These are phyloP conservation scores for Polylopha cassiicola DNA, from an alignment of 2,888 invertebrate genomes.

Conservation along the genomic window DNA sequence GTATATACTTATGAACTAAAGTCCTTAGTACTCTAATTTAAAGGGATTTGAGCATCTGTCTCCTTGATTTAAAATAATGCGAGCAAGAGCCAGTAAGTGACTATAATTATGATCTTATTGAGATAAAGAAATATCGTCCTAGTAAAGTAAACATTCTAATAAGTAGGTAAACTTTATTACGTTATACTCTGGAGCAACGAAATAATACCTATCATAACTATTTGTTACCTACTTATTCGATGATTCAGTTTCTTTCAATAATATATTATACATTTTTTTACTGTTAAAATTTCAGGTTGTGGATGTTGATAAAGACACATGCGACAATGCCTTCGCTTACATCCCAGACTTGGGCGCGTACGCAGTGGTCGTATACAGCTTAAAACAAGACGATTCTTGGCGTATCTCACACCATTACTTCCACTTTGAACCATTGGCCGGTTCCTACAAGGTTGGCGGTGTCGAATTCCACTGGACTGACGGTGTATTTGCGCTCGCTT, in stretches of 20 bases:
- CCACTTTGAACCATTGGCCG: constrained; percentile 87
- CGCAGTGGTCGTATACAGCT: constrained; percentile 86
- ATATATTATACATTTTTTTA: background rate
- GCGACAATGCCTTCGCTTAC: constrained; percentile 86
- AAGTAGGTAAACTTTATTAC: too few relatives aligned
- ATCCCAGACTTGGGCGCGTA: constrained; percentile 86
- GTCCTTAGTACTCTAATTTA: background rate
- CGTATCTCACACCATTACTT: constrained; percentile 88
- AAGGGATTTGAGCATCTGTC: too few relatives aligned
- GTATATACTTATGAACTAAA: constrained; percentile 36
- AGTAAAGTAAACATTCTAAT: too few relatives aligned
- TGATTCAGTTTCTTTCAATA: too few relatives aligned
- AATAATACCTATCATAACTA: too few relatives aligned
- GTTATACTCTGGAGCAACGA: too few relatives aligned
- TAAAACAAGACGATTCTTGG: constrained; percentile 85
- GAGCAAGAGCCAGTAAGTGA: too few relatives aligned
- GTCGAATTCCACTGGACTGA: constrained; percentile 92
- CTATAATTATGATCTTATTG: too few relatives aligned
- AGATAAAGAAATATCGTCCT: too few relatives aligned
- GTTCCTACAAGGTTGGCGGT: constrained; percentile 86
- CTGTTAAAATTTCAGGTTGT: constrained; percentile 74
- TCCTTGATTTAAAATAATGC: too few relatives aligned
- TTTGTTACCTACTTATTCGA: too few relatives aligned
- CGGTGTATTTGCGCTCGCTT: constrained; percentile 86
- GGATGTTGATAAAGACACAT: constrained; percentile 82